Evolutionary conservation across 1,140 invertebrate genomes (phyloP), one percentile per base, ranked within the genome.

Genomic region (Drosophila truncata): DNA sequence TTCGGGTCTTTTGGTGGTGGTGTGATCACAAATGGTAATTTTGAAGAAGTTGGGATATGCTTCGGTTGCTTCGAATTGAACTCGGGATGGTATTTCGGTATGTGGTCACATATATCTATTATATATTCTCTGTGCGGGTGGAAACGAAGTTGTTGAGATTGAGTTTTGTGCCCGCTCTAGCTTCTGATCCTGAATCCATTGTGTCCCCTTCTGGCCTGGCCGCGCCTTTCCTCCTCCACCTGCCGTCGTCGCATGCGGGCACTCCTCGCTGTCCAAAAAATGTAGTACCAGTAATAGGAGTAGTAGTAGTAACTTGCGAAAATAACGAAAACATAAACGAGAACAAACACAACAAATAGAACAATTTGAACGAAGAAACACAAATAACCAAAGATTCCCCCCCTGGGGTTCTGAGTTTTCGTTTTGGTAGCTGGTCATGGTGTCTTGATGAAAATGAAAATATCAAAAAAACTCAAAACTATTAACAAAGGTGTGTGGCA

Each of bases 351-450:
- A 13, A 71, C 41, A n/a, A 25, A 29, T 13, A 16, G 14, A 83
- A 82, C 69, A 83, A 75, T 83, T 64, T 83, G 16, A 82, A 82
- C 44, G 39, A 10, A 39, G 37, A 55, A 78, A 71, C 52, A 63
- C 46, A 44, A 46, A 3, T 47, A 16, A 75, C 59, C 23, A 42
- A 42, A 42, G 50, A 18, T 33, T n/a, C 16, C 42, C 29, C 18
- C 1, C 9, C 20, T 11, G 52, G 33, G 33, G 20, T 23, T 20
- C 33, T 37, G 33, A 16, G 47, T 3, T 50, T 54, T 13, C 10
- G 13, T 31, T 29, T 11, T 29, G 6, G 20, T n/a, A n/a, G 20
- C 14, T 55, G 33, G 20, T 55, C 8, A 0, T 35, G 33, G 52
- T 25, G 35, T 11, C 52, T 55, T 55, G 52, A 25, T 55, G 20